These are phyloP conservation scores for Eriosoma lanigerum DNA, from an alignment of 1,140 invertebrate species.

Conservation along the genomic window DNA sequence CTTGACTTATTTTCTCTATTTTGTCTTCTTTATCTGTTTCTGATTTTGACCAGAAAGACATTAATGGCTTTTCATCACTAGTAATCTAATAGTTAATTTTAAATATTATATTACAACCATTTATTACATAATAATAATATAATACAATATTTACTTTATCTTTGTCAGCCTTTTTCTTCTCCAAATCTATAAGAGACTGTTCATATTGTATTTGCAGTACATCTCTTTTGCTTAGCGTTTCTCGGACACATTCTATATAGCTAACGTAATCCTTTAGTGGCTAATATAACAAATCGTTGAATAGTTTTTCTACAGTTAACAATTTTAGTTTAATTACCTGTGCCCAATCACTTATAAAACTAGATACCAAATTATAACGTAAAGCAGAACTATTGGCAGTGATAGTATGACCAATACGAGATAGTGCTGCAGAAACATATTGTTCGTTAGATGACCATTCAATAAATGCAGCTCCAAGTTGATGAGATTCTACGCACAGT, in stretches of 20 bases:
- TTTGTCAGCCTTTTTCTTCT: slow-evolving; percentile 66
- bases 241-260: slow-evolving; percentile 71
- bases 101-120: background rate
- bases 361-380: slow-evolving; percentile 20
- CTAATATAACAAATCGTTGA: slow-evolving; percentile 54
- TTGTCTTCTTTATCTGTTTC: slow-evolving; percentile 60
- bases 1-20: slow-evolving; percentile 62
- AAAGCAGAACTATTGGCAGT: slow-evolving; percentile 30
- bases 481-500: slow-evolving; percentile 41
- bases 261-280: slow-evolving; percentile 71
- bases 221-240: slow-evolving; percentile 68
- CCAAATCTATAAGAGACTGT: slow-evolving; percentile 66
- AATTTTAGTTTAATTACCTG: slow-evolving; percentile 21
- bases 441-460: slow-evolving; percentile 49
- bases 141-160: slow-evolving; percentile 57
- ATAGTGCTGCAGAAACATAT: slow-evolving; percentile 16
- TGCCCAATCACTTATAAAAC: slow-evolving; percentile 30
- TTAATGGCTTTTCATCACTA: slow-evolving; percentile 29
- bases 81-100: slow-evolving; percentile 25
- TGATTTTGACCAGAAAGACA: slow-evolving; percentile 33
- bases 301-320: background rate
- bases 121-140: background rate
- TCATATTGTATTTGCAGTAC: slow-evolving; percentile 72
- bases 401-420: slow-evolving; percentile 35
- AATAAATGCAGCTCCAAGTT: slow-evolving; percentile 39